Evolutionary conservation across 2,888 invertebrate species (phyloP).

Genomic region (Uloborus plumipes): DNA sequence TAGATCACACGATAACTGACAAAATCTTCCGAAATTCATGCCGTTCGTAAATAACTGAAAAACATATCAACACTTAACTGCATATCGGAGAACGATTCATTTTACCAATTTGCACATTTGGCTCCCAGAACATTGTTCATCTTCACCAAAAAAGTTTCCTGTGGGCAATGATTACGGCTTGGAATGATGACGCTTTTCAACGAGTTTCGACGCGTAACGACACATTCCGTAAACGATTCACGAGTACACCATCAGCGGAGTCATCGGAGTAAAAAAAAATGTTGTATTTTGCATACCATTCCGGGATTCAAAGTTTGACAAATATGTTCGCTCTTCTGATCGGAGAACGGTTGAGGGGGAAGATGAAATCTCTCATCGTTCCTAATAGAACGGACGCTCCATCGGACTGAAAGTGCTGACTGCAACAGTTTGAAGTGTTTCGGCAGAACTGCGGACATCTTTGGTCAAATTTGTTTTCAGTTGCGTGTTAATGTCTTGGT

Average conservation of each 20-base stretch:
- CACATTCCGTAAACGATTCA: constrained; percentile 21
- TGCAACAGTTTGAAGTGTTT: neutral
- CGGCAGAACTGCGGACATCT: constrained; percentile 9
- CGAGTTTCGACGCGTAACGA: constrained; percentile 4
- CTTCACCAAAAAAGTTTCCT: too few relatives aligned
- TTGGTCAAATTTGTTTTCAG: neutral
- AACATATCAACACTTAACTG: too few relatives aligned
- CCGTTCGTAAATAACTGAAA: too few relatives aligned
- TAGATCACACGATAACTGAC: too few relatives aligned
- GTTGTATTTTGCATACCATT: constrained; percentile 59
- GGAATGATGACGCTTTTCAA: neutral
- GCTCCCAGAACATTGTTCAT: too few relatives aligned
- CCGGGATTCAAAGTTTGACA: constrained; percentile 48
- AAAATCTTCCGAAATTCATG: too few relatives aligned
- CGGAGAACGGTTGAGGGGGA: constrained; percentile 1
- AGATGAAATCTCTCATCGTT: constrained; percentile 41
- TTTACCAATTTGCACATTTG: too few relatives aligned
- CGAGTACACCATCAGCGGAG: constrained; percentile 43
- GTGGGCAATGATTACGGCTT: too few relatives aligned
- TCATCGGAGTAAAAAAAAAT: constrained; percentile 56
- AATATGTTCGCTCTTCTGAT: constrained; percentile 38
- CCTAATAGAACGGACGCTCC: constrained; percentile 51
- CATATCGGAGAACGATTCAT: too few relatives aligned
- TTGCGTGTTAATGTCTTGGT: too few relatives aligned
- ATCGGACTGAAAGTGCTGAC: constrained; percentile 42